Base-by-base conservation (phyloP, 2,797 vertebrate genomes). In the Acanthis flammea region DNA sequence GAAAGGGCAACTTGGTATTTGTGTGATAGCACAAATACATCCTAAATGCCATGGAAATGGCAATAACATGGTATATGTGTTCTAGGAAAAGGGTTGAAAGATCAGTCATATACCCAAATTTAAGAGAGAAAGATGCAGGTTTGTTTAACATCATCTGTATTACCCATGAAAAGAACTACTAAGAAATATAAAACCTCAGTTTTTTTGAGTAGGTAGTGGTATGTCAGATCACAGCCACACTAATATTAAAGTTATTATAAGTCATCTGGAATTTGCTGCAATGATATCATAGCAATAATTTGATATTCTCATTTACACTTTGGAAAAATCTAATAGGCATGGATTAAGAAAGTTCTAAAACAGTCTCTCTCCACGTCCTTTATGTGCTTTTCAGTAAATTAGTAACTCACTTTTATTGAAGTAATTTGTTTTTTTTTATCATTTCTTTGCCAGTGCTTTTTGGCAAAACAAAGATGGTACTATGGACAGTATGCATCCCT, bases 1-100 rank as follows among this genome's bases (percentile, higher is more conserved):
- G 42, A 96, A 96, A 94, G 87, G 87, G 92, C 82, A 82, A 71
- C 27, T 60, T 95, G 71, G 16, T 94, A 83, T 86, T 92, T 92
- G 75, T 80, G 22, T 77, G 50, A 83, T 54, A 92, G 61, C 45
- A 86, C 57, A 91, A 92, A 94, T 71, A 17, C 42, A 54, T 50
- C 12, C n/a, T 65, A 90, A 95, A 94, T 88, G 68, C 81, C 87
- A 68, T n/a, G 41, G 61, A 94, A 94, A 95, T 80, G 76, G 58
- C 58, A 94, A 35, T 47, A 87, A 60, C 28, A 31, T 47, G 39
- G 51, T 74, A 77, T 76, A 67, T 76, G 13, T 4, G 0, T 77
- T 89, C 62, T 6, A 6, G 44, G 57, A 62, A 67, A 65, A 92
- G 71, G 25, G 7, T n/a, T 57, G 54, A 88, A 80, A 44, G 12